phyloP scores from a whole-genome alignment of 2,113 vertebrate species.

The Pithys albifrons region DNA sequence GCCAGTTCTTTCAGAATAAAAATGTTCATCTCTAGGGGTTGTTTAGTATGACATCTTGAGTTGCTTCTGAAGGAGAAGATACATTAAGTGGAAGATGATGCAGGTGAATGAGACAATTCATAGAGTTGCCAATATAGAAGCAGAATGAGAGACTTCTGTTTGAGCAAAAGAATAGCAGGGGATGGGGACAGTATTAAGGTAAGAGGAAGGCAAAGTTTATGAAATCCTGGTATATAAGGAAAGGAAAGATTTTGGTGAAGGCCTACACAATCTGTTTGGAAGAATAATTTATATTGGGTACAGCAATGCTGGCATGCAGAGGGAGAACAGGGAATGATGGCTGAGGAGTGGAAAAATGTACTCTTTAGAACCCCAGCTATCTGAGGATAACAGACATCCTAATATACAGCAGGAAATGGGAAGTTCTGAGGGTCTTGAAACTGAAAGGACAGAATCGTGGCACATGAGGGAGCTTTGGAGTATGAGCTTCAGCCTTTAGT shows the following conservation, averaged over 20 bases:
- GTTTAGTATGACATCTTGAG: not conserved
- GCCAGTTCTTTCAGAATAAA: not conserved
- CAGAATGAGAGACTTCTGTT: not conserved
- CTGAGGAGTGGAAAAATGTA: not conserved
- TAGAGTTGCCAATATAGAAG: not conserved
- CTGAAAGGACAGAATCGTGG: not conserved
- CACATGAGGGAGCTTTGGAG: not conserved
- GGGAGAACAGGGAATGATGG: not conserved
- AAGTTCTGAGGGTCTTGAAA: not conserved
- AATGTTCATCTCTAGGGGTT: not conserved
- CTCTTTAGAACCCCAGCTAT: not conserved
- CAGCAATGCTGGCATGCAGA: not conserved
- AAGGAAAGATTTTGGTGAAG: not conserved
- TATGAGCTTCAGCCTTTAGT: not conserved
- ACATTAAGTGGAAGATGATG: not conserved
- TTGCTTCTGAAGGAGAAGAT: not conserved
- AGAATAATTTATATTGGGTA: fast-evolving
- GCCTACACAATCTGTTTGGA: not conserved
- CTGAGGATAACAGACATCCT: not conserved
- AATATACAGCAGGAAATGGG: not conserved
- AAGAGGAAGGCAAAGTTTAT: not conserved
- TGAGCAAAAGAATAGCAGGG: not conserved
- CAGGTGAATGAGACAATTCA: not conserved
- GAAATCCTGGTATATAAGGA: not conserved
- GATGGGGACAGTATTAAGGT: not conserved